A percentile compares a stretch with the other conserved stretches of the same genome.
These are phyloP conservation scores for Notodonta dromedarius DNA, from an alignment of 2,888 invertebrate species.

Conservation along the genomic window DNA sequence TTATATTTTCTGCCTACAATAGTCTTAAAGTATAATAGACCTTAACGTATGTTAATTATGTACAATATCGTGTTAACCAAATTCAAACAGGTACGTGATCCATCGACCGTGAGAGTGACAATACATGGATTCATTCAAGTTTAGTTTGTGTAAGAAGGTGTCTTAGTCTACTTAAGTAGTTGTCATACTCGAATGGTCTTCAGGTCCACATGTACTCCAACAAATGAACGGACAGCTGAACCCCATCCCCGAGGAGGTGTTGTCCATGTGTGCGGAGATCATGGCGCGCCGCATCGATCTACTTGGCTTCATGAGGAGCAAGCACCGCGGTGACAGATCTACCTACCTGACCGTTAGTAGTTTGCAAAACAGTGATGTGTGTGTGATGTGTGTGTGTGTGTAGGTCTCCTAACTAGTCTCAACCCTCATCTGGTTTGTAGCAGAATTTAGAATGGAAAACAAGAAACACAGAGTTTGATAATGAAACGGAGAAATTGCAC, in stretches of 20 bases:
- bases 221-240: conserved; percentile 61
- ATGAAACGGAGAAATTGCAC: conserved; percentile 66
- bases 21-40: no score
- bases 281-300: conserved; percentile 69
- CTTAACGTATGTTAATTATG: no score
- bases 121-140: no score
- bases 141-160: no score
- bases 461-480: conserved; percentile 64
- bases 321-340: conserved; percentile 55
- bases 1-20: no score
- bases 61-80: no score
- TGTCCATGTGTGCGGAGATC: conserved; percentile 59
- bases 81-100: no score
- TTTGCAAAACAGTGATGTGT: neutral
- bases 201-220: conserved; percentile 63
- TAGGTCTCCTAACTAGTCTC: neutral
- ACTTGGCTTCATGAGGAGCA: conserved; percentile 57
- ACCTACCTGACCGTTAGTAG: conserved; percentile 39
- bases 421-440: conserved; percentile 23
- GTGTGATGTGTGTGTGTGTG: no score
- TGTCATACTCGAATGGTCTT: neutral
- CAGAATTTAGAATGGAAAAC: conserved; percentile 71
- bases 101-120: no score
- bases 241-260: conserved; percentile 65
- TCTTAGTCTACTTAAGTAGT: no score